Conservation (phyloP, 2,113 vertebrate genomes). For the Zootoca vivipara region DNA sequence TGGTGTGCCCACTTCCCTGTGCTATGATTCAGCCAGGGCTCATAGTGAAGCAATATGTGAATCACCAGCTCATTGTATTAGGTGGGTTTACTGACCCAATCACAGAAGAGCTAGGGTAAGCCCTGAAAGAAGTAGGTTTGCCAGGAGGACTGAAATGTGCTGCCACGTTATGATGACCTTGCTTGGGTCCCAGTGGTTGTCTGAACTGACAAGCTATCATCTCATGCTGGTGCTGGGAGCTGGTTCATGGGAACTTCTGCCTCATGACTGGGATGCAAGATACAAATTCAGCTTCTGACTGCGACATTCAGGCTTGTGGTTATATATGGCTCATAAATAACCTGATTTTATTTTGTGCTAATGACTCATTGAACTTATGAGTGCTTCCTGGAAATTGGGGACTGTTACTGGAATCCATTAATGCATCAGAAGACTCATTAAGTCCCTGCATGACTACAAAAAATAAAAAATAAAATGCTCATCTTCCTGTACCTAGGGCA, state of each 20-base stretch:
- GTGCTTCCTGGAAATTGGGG: background rate
- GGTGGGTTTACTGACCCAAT: too few species aligned
- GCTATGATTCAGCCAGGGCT: too few species aligned
- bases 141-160: background rate
- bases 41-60: too few species aligned
- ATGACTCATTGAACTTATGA: background rate
- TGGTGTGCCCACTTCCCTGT: too few species aligned
- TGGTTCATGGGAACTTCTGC: background rate
- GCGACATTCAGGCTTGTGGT: background rate
- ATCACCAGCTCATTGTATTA: too few species aligned
- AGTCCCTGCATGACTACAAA: background rate
- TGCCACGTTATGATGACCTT: background rate
- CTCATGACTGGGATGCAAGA: background rate
- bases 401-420: background rate
- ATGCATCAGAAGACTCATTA: background rate
- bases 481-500: background rate
- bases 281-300: background rate
- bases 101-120: too few species aligned
- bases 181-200: background rate
- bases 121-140: too few species aligned
- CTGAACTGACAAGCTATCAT: background rate
- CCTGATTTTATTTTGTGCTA: background rate
- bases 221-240: background rate
- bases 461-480: background rate
- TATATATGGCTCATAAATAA: background rate